These are phyloP conservation scores for Liopterus haemorrhoidalis DNA, from an alignment of 2,888 invertebrate genomes.

Conservation along the genomic window DNA sequence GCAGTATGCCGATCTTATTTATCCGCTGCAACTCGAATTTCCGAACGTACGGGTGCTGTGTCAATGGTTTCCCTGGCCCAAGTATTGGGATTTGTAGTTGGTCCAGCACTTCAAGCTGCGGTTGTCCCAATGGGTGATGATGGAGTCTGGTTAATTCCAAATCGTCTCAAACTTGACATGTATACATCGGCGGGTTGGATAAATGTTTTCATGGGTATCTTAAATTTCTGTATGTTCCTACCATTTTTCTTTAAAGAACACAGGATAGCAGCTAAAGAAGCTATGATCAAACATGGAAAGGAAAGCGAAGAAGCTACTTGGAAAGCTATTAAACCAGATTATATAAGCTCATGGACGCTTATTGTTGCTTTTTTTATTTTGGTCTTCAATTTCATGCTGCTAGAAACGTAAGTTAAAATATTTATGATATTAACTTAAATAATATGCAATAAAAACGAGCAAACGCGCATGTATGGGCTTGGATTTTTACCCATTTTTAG, in stretches of 20 bases:
- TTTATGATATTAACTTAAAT: too few relatives aligned
- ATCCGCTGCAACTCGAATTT: constrained; percentile 73
- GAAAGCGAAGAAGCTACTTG: constrained; percentile 68
- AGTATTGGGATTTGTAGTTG: constrained; percentile 80
- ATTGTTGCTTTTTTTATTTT: constrained; percentile 76
- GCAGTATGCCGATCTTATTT: constrained; percentile 79
- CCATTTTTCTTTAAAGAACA: constrained; percentile 70
- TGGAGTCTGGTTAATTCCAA: constrained; percentile 51
- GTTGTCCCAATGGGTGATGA: constrained; percentile 71
- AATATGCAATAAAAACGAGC: too few relatives aligned
- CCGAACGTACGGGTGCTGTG: constrained; percentile 76
- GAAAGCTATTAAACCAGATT: constrained; percentile 65
- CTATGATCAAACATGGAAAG: constrained; percentile 68
- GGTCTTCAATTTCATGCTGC: constrained; percentile 80
- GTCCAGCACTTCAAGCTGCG: constrained; percentile 75
- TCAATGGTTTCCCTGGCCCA: constrained; percentile 79
- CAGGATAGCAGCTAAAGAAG: constrained; percentile 72
- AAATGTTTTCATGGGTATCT: constrained; percentile 65
- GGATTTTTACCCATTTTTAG: too few relatives aligned
- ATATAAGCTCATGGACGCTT: constrained; percentile 70
- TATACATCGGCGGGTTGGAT: constrained; percentile 84
- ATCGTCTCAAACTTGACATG: constrained; percentile 68
- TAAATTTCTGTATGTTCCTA: constrained; percentile 68
- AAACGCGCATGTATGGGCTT: too few relatives aligned
- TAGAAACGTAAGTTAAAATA: constrained; percentile 76